These are phyloP conservation scores for Myrmecobius fasciatus DNA, from an alignment of 2,113 vertebrate species.

Conservation along the genomic window DNA sequence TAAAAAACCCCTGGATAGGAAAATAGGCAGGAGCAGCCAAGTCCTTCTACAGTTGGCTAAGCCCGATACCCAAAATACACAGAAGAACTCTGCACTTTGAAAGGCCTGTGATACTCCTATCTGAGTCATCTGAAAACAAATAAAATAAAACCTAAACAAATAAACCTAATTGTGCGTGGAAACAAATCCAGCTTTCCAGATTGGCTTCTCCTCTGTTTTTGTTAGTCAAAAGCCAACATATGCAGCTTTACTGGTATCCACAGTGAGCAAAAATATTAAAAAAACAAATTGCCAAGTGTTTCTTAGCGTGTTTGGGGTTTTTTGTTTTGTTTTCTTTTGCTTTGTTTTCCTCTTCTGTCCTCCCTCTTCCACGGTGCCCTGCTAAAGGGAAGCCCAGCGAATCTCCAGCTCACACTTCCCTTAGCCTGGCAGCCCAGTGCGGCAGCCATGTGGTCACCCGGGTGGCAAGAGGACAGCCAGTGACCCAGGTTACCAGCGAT, in stretches of 20 bases:
- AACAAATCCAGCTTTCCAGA: conserved; percentile 83
- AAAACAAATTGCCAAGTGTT: conserved; percentile 83
- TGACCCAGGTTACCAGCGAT: neutral
- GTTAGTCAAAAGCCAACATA: conserved; percentile 84
- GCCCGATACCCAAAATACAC: conserved; percentile 83
- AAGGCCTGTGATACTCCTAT: conserved; percentile 85
- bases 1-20: conserved; percentile 84
- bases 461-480: neutral
- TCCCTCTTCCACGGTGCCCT: conserved; percentile 41
- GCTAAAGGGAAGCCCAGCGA: conserved; percentile 68
- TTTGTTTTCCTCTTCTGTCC: conserved; percentile 69
- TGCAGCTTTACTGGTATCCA: conserved; percentile 81
- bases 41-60: conserved; percentile 82
- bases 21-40: conserved; percentile 84
- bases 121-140: conserved; percentile 89
- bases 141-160: conserved; percentile 88
- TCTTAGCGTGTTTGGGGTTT: conserved; percentile 27
- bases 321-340: conserved; percentile 64
- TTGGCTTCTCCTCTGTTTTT: conserved; percentile 83
- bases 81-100: conserved; percentile 83
- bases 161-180: conserved; percentile 86
- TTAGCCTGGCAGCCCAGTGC: neutral
- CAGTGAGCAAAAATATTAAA: conserved; percentile 83
- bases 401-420: neutral
- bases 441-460: neutral